Percentiles rank a stretch among this genome's conserved stretches.
Conservation (phyloP, 2,113 vertebrate species). For the Cololabis saira region DNA sequence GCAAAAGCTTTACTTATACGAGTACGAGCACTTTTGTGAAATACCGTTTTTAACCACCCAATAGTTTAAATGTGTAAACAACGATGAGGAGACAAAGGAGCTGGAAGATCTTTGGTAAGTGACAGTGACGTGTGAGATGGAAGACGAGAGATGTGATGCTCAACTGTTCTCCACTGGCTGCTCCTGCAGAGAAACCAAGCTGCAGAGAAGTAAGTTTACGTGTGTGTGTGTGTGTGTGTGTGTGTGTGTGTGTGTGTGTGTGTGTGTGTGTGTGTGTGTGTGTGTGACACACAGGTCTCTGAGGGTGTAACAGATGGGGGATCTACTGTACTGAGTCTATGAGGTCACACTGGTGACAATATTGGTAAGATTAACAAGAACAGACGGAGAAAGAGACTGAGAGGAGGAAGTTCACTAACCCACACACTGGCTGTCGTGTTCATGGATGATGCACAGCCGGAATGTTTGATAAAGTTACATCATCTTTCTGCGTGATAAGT, state of each 20-base stretch:
- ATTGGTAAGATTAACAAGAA: conserved; percentile 31
- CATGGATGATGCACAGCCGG: conserved; percentile 60
- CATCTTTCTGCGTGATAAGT: no score
- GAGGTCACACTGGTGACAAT: conserved; percentile 72
- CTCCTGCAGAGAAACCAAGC: conserved; percentile 69
- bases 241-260: conserved; percentile 35
- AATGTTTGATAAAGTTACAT: conserved; percentile 70
- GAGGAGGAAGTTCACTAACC: neutral
- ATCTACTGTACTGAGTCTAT: conserved; percentile 65
- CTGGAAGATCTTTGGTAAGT: conserved; percentile 63
- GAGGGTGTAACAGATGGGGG: conserved; percentile 70
- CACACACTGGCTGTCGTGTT: conserved; percentile 21
- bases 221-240: conserved; percentile 38
- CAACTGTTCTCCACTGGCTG: conserved; percentile 64
- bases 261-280: conserved; percentile 33
- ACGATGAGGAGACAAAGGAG: conserved; percentile 33
- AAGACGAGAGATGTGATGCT: conserved; percentile 55
- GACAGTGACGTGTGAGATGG: conserved; percentile 35
- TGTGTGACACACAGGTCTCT: no score
- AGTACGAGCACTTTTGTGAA: neutral
- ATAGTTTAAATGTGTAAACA: neutral
- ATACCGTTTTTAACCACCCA: neutral
- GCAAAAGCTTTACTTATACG: neutral
- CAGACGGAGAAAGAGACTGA: conserved; percentile 27
- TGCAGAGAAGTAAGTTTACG: conserved; percentile 62